Base-by-base conservation (phyloP, 2,888 invertebrate species). In the Tenthredo mesomela region DNA sequence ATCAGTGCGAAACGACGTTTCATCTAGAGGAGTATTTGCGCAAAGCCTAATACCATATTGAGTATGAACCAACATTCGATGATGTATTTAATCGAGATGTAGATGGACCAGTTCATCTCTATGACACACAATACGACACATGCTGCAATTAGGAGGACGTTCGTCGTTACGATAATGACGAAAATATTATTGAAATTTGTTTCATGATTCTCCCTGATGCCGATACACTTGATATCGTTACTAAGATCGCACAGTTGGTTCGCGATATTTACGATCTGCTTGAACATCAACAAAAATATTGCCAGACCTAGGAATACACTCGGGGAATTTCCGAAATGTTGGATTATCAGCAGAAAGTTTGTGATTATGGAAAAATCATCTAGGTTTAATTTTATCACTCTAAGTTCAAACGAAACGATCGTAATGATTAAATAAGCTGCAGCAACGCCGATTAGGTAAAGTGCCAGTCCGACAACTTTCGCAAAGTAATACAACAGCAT, bases 401-500 rank as follows among this genome's bases (percentile, higher is more conserved):
- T 18, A 3, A 5, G 5, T 4, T 15, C 0, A 50, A 50, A 50
- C 5, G 50, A 5, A 0, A 50, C 0, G 3, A 50, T 70, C 12
- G 12, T 4, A 15, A 33, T n/a, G 29, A 33, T 5, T 9, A 15
- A 37, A 12, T 70, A 18, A 37, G 12, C 18, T 5, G 37, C 37
- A 21, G 10, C 21, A 18, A 71, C 18, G n/a, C 7, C 5, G n/a
- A 71, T n/a, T 1, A 12, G 18, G 7, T 40, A 71, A 10, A 40
- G 71, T 40, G 40, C 71, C 1, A 71, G 40, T 10, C 40, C 71
- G 40, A 7, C 37, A n/a, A 40, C 0, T 71, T 71, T 71, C 40
- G 6, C 71, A 10, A 71, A 71, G n/a, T 71, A 71, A 71, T 71
- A 71, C 37, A 71, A n/a, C 40, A 71, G 71, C 18, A 37, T 71